Base-by-base conservation (phyloP, 1,140 invertebrate genomes). In the Holotrichia oblita region DNA sequence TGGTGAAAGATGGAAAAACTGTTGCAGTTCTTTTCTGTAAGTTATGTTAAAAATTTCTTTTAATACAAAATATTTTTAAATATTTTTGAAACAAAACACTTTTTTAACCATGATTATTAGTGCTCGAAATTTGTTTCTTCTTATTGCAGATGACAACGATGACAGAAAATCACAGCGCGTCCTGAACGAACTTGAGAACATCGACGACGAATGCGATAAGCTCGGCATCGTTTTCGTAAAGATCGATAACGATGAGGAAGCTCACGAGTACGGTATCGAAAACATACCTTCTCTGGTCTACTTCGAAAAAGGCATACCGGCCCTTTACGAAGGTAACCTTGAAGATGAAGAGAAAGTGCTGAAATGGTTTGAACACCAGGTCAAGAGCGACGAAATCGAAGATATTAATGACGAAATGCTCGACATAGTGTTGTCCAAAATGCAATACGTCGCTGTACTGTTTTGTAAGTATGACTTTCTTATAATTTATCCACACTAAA, bases 341-440 rank as follows among this genome's bases (percentile, higher is more conserved):
- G 95, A 96, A 87, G 95, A 97, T 82, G 96, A 97, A 87, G 95
- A 97, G 77, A 94, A 96, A 87, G 94, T 97, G 7, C 87, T 98
- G 0, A 92, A 92, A 81, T 98, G 96, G 97, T 89, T 98, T 4
- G 92, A 93, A 81, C 90, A 95, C 81, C 95, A 97, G 86, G 90
- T 91, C 40, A 95, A 95, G 83, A 93, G 91, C 81, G 96, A 98
- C 87, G 94, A 97, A 88, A 98, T 98, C 83, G 96, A 98, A 89
- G 95, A 97, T 84, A 93, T 98, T 48, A 97, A 96, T 40, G 94
- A 97, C 87, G 96, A 97, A 89, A 97, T 98, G 96, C 89, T 98
- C 64, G 95, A 97, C 85, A 92, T 97, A 85, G 92, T 98, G 77
- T 94, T 98, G 82, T 92, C 93, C 77, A 96, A 96, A 89, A 95